Conservation (phyloP, 2,888 invertebrate genomes). For the Athrips mouffetella region DNA sequence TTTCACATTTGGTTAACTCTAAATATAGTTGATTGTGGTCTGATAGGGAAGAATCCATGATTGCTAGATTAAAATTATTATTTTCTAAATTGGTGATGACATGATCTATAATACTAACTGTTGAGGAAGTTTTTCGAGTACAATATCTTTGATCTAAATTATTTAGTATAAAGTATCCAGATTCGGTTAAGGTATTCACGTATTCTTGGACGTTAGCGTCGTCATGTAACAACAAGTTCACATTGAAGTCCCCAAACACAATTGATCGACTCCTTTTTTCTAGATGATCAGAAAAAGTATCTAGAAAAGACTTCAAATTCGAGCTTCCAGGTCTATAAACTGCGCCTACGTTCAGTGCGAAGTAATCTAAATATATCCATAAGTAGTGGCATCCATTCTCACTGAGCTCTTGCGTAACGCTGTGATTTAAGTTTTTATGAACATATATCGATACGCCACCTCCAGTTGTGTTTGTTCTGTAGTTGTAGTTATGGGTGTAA, state of each 20-base stretch:
- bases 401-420: background rate
- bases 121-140: conserved; percentile 9
- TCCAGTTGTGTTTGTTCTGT: background rate
- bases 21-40: conserved; percentile 7
- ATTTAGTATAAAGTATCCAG: conserved; percentile 8
- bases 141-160: conserved; percentile 5
- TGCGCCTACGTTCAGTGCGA: conserved; percentile 4
- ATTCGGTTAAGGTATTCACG: background rate
- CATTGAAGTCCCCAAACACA: no score
- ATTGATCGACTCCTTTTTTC: background rate
- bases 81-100: conserved; percentile 9
- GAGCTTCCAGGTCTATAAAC: conserved; percentile 6
- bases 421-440: background rate
- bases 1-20: background rate
- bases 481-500: conserved; percentile 8
- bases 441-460: conserved; percentile 14
- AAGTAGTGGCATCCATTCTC: conserved; percentile 1
- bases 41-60: conserved; percentile 11
- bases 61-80: conserved; percentile 7
- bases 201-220: conserved; percentile 2
- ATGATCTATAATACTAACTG: conserved; percentile 8
- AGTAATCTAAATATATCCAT: conserved; percentile 6
- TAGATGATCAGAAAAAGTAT: background rate
- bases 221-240: background rate
- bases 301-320: background rate